Base-by-base conservation (phyloP, 1,140 invertebrate genomes). In the Schlechtendalia chinensis region DNA sequence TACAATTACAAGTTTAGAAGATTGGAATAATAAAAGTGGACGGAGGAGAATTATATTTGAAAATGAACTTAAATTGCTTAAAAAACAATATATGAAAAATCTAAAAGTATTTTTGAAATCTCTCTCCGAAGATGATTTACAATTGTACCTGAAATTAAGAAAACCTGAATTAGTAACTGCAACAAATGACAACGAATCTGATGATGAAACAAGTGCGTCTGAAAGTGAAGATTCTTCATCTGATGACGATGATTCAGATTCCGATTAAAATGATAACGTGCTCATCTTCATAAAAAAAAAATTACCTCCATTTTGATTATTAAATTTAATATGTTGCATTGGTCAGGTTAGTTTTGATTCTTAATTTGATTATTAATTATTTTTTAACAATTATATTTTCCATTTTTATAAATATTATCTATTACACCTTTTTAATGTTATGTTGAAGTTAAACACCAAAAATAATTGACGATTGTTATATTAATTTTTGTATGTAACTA, bases 51-150 rank as follows among this genome's bases (percentile, higher is more conserved):
- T 16, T 17, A 1, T n/a, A 5, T 79, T 1, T 79, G 56, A 79
- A 79, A n/a, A 79, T 29, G 75, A 79, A 50, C 22, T 79, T n/a
- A 79, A 79, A 27, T 1, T 19, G 3, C 75, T 79, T 50, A 79
- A 79, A 79, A 79, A 79, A n/a, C 32, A 61, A 5, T 79, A 79
- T 54, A 79, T 79, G 75, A 79, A 63, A 63, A 29, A 50, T 79
- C 61, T 79, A 19, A 79, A 79, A 79, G 58, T 27, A 47, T 79
- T 63, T 50, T 79, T 79, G 29, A 59, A n/a, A 45, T 61, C 56
- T 22, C 75, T 79, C 17, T 47, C 75, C n/a, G 75, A 24, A 47
- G 58, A 63, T 5, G 58, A 79, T 61, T 79, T 79, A 5, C 47
- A 79, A 27, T 59, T 79, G 0, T 79, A 79, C 47, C 22, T 61